A percentile compares a stretch with the other conserved stretches of the same genome.
Evolutionary conservation across 2,113 vertebrate species (phyloP).

Genomic region (Phasianus colchicus): DNA sequence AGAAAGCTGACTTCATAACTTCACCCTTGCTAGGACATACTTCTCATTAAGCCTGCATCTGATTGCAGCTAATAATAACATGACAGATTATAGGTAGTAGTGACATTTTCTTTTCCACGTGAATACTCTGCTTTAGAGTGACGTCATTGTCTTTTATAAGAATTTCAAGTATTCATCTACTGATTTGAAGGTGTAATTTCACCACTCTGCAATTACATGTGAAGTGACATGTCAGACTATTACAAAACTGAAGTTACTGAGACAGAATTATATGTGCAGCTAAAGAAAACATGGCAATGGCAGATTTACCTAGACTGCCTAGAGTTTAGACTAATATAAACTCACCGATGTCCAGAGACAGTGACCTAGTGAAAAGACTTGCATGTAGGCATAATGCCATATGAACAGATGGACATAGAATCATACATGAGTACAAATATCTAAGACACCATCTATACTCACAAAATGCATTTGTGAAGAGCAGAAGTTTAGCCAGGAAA

Average conservation of each 20-base stretch:
- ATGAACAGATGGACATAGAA: constrained; percentile 39
- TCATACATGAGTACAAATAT: neutral
- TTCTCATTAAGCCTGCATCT: neutral
- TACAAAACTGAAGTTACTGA: neutral
- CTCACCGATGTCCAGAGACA: neutral
- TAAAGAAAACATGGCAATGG: constrained; percentile 13
- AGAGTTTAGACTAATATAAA: neutral
- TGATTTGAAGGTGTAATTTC: neutral
- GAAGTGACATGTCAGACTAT: neutral
- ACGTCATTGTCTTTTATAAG: neutral
- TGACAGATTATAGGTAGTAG: neutral
- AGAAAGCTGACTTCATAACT: neutral
- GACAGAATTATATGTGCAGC: neutral
- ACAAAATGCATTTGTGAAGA: constrained; percentile 49
- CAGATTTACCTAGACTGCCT: neutral
- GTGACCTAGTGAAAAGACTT: constrained; percentile 1
- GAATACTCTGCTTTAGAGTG: neutral
- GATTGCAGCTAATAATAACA: neutral
- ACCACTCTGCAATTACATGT: neutral
- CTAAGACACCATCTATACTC: constrained; percentile 36
- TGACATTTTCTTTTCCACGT: neutral
- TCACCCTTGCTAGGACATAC: neutral
- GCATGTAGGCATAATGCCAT: neutral
- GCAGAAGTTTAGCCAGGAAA: constrained; percentile 36
- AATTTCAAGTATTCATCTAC: neutral